Evolutionary conservation across 2,888 invertebrate species (phyloP), one percentile per base, ranked within the genome.

Genomic region (Sinodicranocentrus sp.): DNA sequence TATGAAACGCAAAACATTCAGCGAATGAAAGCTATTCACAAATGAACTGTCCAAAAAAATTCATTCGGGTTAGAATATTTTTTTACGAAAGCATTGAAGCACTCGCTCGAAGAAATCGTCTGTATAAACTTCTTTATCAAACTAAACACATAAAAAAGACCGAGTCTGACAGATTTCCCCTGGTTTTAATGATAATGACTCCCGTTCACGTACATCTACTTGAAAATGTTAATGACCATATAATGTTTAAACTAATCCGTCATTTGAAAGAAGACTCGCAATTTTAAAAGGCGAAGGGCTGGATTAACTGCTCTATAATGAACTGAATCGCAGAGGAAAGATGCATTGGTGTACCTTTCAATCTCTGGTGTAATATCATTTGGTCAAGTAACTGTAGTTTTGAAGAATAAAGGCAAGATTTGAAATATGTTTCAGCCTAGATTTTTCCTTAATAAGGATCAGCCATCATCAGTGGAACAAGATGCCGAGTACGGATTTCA

Each of bases 391-490:
- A 33, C 33, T 33, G 33, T 33, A 6, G 33, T 33, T 6, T 10
- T n/a, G 15, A 2, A 15, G 48, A 48, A 48, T 15, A 5, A 48
- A 48, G n/a, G 10, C 48, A 33, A 48, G n/a, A 48, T 48, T 48
- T 48, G 48, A n/a, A 59, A 59, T n/a, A 25, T 43, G 10, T 39
- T 65, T 48, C 57, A 54, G 21, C 57, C 44, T 54, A 67, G 43
- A 65, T 54, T 57, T 65, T 54, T 76, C 76, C 65, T 57, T 54
- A 44, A 65, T 52, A 65, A 52, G 65, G 67, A 52, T 65, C 26
- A n/a, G 15, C 23, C n/a, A 48, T 33, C 65, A 54, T 67, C 39
- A 65, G 1, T 6, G 8, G 8, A 5, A 33, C 6, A 63, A 63
- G 25, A 44, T 73, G 43, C 59, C 23, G 26, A 54, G 19, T n/a